These are phyloP conservation scores for Cebidichthys violaceus DNA, from an alignment of 2,113 vertebrate genomes.

Conservation along the genomic window DNA sequence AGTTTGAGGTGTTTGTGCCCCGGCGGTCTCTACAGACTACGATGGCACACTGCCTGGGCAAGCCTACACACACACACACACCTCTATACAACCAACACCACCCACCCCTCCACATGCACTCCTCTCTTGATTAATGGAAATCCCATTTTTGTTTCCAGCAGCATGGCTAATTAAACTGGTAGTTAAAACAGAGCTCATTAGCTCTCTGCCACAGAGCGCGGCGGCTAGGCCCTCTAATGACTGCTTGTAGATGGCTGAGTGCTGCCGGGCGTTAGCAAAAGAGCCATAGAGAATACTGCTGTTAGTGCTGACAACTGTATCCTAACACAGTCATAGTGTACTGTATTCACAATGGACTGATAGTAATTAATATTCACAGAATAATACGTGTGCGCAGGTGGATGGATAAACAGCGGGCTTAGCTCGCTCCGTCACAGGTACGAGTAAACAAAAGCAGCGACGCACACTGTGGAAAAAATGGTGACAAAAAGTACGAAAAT, in stretches of 20 bases:
- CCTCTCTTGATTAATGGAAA: slow-evolving; percentile 85
- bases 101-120: slow-evolving; percentile 66
- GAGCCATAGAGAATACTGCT: slow-evolving; percentile 75
- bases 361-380: slow-evolving; percentile 83
- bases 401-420: slow-evolving; percentile 61
- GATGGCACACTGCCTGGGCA: slow-evolving; percentile 84
- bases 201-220: slow-evolving; percentile 69
- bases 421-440: slow-evolving; percentile 62
- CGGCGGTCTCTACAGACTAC: slow-evolving; percentile 77
- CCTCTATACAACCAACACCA: slow-evolving; percentile 49
- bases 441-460: slow-evolving; percentile 56
- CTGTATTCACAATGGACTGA: slow-evolving; percentile 71
- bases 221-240: slow-evolving; percentile 75
- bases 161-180: slow-evolving; percentile 85
- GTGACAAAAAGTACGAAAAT: slow-evolving; percentile 8
- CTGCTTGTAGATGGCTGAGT: slow-evolving; percentile 56
- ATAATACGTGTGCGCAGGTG: slow-evolving; percentile 76
- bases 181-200: slow-evolving; percentile 85
- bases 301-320: slow-evolving; percentile 85
- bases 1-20: slow-evolving; percentile 76
- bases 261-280: slow-evolving; percentile 62
- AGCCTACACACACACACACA: slow-evolving; percentile 77
- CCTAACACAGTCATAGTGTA: slow-evolving; percentile 79
- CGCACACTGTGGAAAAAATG: not conserved
- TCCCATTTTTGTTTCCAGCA: slow-evolving; percentile 85